phyloP scores from a whole-genome alignment of 2,113 vertebrate genomes.

The Larimichthys polyactis region DNA sequence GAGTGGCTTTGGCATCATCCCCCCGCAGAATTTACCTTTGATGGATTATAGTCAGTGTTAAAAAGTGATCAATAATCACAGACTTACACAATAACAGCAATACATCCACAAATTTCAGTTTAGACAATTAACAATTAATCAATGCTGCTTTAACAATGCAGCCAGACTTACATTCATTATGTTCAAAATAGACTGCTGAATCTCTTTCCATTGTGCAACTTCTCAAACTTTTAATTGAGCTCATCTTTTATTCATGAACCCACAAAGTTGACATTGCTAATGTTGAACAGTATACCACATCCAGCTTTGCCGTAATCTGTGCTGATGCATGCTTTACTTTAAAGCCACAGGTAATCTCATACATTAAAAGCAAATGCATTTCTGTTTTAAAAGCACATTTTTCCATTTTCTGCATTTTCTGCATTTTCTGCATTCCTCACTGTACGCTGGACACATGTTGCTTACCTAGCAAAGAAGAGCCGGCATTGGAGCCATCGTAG shows the following conservation, averaged over 20 bases:
- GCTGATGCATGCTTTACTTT: conserved; percentile 8
- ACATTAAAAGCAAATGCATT: background rate
- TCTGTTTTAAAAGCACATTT: background rate
- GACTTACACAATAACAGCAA: background rate
- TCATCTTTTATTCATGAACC: conserved; percentile 59
- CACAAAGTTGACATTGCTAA: conserved; percentile 40
- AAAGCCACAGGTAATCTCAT: background rate
- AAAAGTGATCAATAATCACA: background rate
- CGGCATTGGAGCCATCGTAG: conserved; percentile 72
- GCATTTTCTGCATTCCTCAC: background rate
- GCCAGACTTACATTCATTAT: conserved; percentile 37
- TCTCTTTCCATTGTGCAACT: conserved; percentile 26
- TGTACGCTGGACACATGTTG: background rate
- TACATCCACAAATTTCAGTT: background rate
- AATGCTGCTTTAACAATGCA: conserved; percentile 14
- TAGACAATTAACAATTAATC: background rate
- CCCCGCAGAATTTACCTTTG: conserved; percentile 79
- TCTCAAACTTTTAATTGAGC: conserved; percentile 59
- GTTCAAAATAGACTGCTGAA: conserved; percentile 55
- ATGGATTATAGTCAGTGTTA: conserved; percentile 22
- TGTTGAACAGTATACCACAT: conserved; percentile 39
- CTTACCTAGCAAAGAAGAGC: conserved; percentile 72
- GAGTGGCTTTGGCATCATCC: conserved; percentile 62
- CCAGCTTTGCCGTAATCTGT: conserved; percentile 28
- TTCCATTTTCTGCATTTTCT: background rate